Conservation (phyloP, 2,888 invertebrate species). For the Perizoma flavofasciatum region DNA sequence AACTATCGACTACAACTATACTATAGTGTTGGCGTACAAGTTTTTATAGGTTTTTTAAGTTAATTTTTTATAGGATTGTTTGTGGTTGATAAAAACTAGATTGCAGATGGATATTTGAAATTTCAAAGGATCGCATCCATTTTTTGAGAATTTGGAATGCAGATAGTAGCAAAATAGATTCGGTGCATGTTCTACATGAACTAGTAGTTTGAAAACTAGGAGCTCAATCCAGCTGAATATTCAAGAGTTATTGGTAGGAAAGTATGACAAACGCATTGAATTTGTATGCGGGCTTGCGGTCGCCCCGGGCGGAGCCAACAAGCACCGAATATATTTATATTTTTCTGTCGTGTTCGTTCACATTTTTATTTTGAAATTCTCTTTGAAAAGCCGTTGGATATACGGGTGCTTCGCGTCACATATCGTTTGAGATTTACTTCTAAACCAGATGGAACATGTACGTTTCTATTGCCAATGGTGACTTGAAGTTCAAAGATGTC, state of each 20-base stretch:
- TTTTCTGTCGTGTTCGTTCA: constrained; percentile 29
- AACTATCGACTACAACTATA: no score
- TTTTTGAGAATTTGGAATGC: no score
- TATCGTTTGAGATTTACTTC: constrained; percentile 19
- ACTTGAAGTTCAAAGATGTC: neutral
- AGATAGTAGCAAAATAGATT: no score
- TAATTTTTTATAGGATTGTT: no score
- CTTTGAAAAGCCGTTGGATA: constrained; percentile 27
- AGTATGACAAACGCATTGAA: constrained; percentile 48
- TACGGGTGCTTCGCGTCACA: constrained; percentile 9
- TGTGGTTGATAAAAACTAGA: no score
- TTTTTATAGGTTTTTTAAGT: no score
- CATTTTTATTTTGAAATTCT: constrained; percentile 40
- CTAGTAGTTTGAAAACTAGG: constrained; percentile 13
- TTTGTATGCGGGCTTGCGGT: constrained; percentile 43
- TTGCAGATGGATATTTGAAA: no score
- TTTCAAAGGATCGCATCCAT: no score
- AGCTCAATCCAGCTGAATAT: constrained; percentile 24
- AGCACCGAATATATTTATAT: constrained; percentile 32
- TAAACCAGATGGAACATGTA: constrained; percentile 4
- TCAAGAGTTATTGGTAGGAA: constrained; percentile 33
- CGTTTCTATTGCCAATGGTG: no score
- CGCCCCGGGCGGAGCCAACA: constrained; percentile 22
- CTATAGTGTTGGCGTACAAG: no score
- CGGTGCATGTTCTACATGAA: constrained; percentile 11